Evolutionary conservation across 2,888 invertebrate genomes (phyloP), one percentile per base, ranked within the genome.

Genomic region (Drepanosiphum platanoidis): DNA sequence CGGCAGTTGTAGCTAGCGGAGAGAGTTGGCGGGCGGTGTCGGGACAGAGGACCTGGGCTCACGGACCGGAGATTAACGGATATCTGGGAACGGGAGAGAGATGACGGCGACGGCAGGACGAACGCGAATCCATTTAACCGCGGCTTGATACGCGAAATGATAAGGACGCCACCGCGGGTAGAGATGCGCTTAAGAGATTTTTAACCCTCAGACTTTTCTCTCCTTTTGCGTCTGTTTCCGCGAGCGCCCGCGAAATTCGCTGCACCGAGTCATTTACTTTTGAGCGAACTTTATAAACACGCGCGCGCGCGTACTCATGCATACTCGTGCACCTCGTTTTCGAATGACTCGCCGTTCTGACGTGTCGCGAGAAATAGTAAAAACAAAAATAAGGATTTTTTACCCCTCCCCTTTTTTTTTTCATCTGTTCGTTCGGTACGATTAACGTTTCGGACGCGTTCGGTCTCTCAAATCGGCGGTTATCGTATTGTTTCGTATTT

Each of bases 101-200:
- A 22, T 1, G n/a, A 42, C 13, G 72, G 58, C 18, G n/a, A 36
- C n/a, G 22, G 46, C 22, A 68, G 66, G 75, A 84, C 36, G 75
- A 52, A 75, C 46, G 83, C 18, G 83, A 77, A 84, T 84, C 84
- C 84, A 77, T 84, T 84, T 84, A 66, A 84, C 75, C 84, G 68
- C 75, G 30, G 52, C 75, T 52, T 75, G 84, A 77, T 84, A 77
- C 66, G 75, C 36, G 75, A 39, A 77, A 84, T 66, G 84, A 84
- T 84, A 84, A 84, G 84, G 77, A 68, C 22, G 32, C 34, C 9
- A 36, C 9, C 39, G 27, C 71, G 66, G 68, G 84, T 74, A 52
- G 84, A 52, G 84, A 84, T 61, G 84, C 66, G 84, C 77, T 84
- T 77, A 84, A 84, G 52, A 42, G 84, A 84, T 84, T 75, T 77